A percentile compares a stretch with the other conserved stretches of the same genome.
Evolutionary conservation across 2,888 invertebrate species (phyloP).

Genomic region (Eupsilia transversa): DNA sequence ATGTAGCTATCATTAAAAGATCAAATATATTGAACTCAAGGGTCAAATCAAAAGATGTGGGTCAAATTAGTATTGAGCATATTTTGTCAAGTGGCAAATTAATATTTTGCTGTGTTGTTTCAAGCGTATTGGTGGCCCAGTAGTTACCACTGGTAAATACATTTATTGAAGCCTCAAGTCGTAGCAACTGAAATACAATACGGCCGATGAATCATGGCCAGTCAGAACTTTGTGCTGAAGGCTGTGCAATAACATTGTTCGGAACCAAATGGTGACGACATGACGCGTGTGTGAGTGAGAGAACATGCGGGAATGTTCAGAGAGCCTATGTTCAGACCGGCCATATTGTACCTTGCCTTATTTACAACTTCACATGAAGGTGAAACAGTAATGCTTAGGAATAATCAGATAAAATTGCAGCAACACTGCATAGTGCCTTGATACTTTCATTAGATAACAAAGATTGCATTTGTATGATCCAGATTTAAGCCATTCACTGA

Average conservation of each 20-base stretch:
- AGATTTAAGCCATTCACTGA: background rate
- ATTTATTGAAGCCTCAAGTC: background rate
- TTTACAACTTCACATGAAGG: background rate
- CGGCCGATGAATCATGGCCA: background rate
- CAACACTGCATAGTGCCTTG: background rate
- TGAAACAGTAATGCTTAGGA: background rate
- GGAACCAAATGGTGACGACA: background rate
- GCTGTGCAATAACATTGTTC: background rate
- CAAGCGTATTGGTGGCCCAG: background rate
- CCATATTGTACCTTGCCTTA: background rate
- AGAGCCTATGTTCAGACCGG: background rate
- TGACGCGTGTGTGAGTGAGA: no score
- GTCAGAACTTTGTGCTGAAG: background rate
- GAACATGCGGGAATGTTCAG: background rate
- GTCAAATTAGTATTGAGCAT: conserved; percentile 25
- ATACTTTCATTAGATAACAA: background rate
- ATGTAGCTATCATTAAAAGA: background rate
- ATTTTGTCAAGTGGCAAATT: background rate
- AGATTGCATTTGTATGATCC: background rate
- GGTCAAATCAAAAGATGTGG: conserved; percentile 49
- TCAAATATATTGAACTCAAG: conserved; percentile 37
- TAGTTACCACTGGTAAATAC: background rate
- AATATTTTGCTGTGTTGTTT: background rate
- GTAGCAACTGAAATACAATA: background rate
- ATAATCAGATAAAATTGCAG: conserved; percentile 7